Evolutionary conservation across 2,113 vertebrate species (phyloP).

Genomic region (Crotalus horridus): DNA sequence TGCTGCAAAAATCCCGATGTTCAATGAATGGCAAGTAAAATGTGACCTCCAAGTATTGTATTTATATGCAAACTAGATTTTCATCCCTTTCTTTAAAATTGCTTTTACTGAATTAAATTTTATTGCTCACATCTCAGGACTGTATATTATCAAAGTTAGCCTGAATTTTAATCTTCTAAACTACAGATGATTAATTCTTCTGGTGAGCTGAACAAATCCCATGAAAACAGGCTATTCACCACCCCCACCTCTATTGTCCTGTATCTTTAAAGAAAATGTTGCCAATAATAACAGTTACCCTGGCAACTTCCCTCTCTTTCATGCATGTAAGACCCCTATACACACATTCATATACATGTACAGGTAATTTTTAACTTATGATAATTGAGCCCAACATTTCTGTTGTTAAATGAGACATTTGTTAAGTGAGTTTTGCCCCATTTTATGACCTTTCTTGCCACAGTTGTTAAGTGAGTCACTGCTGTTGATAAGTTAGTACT

Average conservation of each 20-base stretch:
- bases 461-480: background rate
- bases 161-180: background rate
- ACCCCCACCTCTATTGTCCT: background rate
- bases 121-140: background rate
- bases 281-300: background rate
- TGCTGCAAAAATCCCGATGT: background rate
- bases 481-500: background rate
- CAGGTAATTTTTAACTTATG: background rate
- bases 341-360: background rate
- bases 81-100: background rate
- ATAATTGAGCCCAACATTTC: background rate
- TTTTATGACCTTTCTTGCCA: background rate
- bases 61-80: background rate
- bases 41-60: background rate
- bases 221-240: background rate
- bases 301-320: background rate
- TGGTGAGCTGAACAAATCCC: background rate
- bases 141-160: background rate
- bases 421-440: background rate
- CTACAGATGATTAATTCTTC: background rate
- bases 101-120: background rate
- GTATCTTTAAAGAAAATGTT: background rate
- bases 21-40: background rate
- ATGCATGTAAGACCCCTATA: background rate
- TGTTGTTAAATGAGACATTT: background rate